Evolutionary conservation across 2,888 invertebrate species (phyloP).

Genomic region (Amphipoea lucens): DNA sequence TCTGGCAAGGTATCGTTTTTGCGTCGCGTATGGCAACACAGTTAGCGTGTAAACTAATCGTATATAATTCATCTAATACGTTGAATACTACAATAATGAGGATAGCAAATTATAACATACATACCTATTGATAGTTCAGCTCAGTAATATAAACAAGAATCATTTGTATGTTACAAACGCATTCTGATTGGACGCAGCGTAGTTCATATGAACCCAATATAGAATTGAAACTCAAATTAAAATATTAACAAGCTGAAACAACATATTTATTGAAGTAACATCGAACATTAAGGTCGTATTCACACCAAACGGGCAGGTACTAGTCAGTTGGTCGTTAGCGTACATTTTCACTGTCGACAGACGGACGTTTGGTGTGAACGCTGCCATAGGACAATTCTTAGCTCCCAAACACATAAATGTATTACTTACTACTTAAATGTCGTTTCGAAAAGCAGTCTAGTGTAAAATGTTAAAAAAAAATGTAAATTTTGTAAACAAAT

Average conservation of each 20-base stretch:
- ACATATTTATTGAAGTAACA: background rate
- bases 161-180: conserved; percentile 75
- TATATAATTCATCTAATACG: conserved; percentile 77
- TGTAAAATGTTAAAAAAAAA: conserved; percentile 1
- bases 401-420: conserved; percentile 14
- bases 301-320: background rate
- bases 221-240: conserved; percentile 16
- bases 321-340: background rate
- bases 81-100: conserved; percentile 79
- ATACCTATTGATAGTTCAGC: conserved; percentile 55
- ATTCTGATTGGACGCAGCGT: conserved; percentile 29
- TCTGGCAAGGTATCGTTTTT: conserved; percentile 56
- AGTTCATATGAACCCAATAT: conserved; percentile 17
- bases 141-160: conserved; percentile 77
- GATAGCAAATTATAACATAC: conserved; percentile 69
- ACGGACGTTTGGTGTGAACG: background rate
- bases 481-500: conserved; percentile 34
- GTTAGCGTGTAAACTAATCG: conserved; percentile 60
- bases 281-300: background rate
- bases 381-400: background rate
- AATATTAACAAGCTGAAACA: conserved; percentile 7
- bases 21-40: conserved; percentile 70
- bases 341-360: background rate
- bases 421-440: conserved; percentile 3
- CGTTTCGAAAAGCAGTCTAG: conserved; percentile 10